Evolutionary conservation across 2,113 vertebrate genomes (phyloP).

Genomic region (Pyxicephalus adspersus): DNA sequence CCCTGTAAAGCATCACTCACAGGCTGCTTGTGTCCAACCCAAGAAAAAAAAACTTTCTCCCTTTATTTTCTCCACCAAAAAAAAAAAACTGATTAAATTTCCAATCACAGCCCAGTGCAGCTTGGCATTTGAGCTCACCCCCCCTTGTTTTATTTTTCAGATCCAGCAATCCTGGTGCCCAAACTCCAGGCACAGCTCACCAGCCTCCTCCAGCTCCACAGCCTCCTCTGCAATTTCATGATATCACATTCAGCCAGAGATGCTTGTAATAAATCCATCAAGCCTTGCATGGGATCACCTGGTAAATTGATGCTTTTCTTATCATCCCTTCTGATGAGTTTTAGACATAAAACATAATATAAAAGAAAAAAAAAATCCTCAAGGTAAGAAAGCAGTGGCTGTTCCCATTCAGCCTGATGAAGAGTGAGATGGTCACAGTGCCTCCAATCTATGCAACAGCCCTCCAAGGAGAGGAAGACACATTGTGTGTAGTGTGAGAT

Average conservation of each 20-base stretch:
- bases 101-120: conserved; percentile 94
- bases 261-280: conserved; percentile 54
- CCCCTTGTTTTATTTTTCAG: conserved; percentile 6
- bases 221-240: conserved; percentile 75
- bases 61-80: conserved; percentile 55
- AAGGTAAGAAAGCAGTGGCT: neutral
- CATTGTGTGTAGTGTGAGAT: neutral
- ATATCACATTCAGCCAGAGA: conserved; percentile 68
- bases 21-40: conserved; percentile 52
- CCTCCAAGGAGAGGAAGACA: neutral
- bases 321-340: neutral
- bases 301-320: neutral
- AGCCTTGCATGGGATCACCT: conserved; percentile 30
- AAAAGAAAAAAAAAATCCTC: conserved; percentile 17
- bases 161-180: conserved; percentile 48
- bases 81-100: conserved; percentile 83
- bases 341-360: too few species aligned
- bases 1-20: conserved; percentile 23
- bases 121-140: conserved; percentile 75
- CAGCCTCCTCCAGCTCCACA: conserved; percentile 63
- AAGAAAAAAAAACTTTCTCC: conserved; percentile 59
- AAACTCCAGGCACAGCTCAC: conserved; percentile 67
- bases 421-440: neutral
- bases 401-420: neutral
- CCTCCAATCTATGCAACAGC: neutral